A percentile compares a stretch with the other conserved stretches of the same genome.
Evolutionary conservation across 2,888 invertebrate genomes (phyloP).

Genomic region (Punctoribates punctum): DNA sequence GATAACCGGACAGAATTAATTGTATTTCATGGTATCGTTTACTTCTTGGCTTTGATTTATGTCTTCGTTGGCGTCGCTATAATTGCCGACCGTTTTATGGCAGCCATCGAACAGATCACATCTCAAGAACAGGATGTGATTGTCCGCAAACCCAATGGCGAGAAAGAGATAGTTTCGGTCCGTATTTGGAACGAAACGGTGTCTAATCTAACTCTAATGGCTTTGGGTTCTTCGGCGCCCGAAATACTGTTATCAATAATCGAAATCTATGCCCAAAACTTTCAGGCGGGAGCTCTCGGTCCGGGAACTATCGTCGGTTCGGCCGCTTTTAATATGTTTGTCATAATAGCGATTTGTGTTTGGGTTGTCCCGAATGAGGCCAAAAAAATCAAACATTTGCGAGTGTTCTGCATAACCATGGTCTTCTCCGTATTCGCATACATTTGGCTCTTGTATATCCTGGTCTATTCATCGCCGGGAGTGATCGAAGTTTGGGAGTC

Average conservation of each 20-base stretch:
- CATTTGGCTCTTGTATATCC: conserved; percentile 94
- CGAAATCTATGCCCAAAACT: conserved; percentile 92
- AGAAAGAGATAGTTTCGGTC: conserved; percentile 80
- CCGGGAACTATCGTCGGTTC: conserved; percentile 98
- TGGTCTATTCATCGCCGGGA: conserved; percentile 79
- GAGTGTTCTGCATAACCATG: conserved; percentile 96
- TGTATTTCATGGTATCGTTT: conserved; percentile 78
- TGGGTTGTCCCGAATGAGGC: conserved; percentile 67
- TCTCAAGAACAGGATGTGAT: conserved; percentile 90
- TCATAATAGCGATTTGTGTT: conserved; percentile 93
- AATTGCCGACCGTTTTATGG: conserved; percentile 98
- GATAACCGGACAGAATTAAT: conserved; percentile 62
- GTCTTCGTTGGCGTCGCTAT: conserved; percentile 98
- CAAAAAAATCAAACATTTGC: conserved; percentile 85
- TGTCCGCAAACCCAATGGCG: conserved; percentile 81
- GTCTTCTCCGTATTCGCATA: conserved; percentile 98
- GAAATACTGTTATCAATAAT: conserved; percentile 96
- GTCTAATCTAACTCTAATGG: conserved; percentile 97
- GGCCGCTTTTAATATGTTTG: conserved; percentile 96
- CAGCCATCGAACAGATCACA: conserved; percentile 97
- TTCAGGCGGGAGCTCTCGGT: conserved; percentile 92
- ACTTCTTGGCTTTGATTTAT: conserved; percentile 83
- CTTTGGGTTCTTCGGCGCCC: conserved; percentile 95
- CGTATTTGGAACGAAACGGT: conserved; percentile 99
- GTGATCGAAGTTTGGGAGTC: conserved; percentile 96